These are phyloP conservation scores for Anthophora plumipes DNA, from an alignment of 2,888 invertebrate species.

Conservation along the genomic window DNA sequence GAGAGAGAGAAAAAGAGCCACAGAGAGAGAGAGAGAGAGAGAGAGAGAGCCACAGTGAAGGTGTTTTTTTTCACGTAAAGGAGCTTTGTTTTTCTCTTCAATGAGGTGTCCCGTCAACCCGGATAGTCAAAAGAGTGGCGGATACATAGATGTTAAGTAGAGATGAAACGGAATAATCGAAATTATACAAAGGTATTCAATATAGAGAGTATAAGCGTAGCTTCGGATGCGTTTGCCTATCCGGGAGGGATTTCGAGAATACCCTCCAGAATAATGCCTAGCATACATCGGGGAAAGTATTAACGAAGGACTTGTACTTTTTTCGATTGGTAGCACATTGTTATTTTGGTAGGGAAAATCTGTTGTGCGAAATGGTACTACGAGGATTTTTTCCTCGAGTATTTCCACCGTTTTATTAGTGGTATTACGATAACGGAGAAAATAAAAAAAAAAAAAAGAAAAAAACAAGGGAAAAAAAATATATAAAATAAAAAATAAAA, in stretches of 20 bases:
- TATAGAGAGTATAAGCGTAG: not conserved
- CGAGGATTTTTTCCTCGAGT: slow-evolving; percentile 18
- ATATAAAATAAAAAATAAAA: not conserved
- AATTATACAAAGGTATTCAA: slow-evolving; percentile 9
- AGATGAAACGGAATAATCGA: not conserved
- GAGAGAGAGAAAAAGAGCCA: slow-evolving; percentile 28
- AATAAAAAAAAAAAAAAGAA: no score
- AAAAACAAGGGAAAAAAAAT: slow-evolving; percentile 1
- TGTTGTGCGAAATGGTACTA: slow-evolving; percentile 31
- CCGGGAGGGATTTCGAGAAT: slow-evolving; percentile 26
- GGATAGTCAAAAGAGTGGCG: slow-evolving; percentile 22
- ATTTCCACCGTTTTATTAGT: slow-evolving; percentile 46
- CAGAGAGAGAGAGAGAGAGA: not conserved
- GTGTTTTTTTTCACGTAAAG: slow-evolving; percentile 9
- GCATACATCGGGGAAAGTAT: slow-evolving; percentile 52
- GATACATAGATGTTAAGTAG: slow-evolving; percentile 10
- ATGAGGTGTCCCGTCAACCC: slow-evolving; percentile 20
- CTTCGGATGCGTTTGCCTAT: slow-evolving; percentile 19
- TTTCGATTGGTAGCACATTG: slow-evolving; percentile 41
- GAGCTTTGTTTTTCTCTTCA: slow-evolving; percentile 13
- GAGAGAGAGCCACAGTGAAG: slow-evolving; percentile 8
- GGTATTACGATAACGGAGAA: slow-evolving; percentile 10
- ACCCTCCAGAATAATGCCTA: slow-evolving; percentile 45
- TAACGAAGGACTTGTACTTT: slow-evolving; percentile 29
- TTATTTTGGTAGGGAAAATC: slow-evolving; percentile 26